A percentile compares a stretch with the other conserved stretches of the same genome.
These are phyloP conservation scores for Cyprinodon brontotheroides DNA, from an alignment of 2,113 vertebrate genomes.

Conservation along the genomic window DNA sequence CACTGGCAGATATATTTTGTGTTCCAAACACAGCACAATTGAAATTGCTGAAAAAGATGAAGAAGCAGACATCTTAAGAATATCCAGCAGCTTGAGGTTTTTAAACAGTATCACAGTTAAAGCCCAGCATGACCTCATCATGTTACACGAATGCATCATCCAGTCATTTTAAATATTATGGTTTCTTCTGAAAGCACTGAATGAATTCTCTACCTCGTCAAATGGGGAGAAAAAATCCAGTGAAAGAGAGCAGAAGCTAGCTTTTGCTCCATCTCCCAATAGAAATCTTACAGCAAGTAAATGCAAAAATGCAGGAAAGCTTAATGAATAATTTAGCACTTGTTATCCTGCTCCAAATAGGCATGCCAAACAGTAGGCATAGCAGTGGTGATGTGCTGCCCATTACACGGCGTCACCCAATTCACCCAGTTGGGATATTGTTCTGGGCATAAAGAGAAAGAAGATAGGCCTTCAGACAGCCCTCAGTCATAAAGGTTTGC, in stretches of 20 bases:
- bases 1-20: slow-evolving; percentile 25
- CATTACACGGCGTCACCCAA: slow-evolving; percentile 50
- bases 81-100: slow-evolving; percentile 20
- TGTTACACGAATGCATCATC: background rate
- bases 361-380: slow-evolving; percentile 48
- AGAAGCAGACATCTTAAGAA: slow-evolving; percentile 39
- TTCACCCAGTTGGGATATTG: slow-evolving; percentile 23
- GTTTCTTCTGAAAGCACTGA: background rate
- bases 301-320: slow-evolving; percentile 48
- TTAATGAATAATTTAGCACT: slow-evolving; percentile 68
- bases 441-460: slow-evolving; percentile 27
- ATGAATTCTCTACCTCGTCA: slow-evolving; percentile 3
- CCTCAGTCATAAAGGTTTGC: slow-evolving; percentile 10
- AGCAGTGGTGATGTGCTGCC: slow-evolving; percentile 37
- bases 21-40: slow-evolving; percentile 50
- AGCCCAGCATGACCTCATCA: slow-evolving; percentile 26
- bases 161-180: background rate
- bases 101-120: slow-evolving; percentile 34
- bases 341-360: slow-evolving; percentile 32
- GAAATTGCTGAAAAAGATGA: slow-evolving; percentile 60
- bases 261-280: background rate
- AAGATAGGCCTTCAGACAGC: slow-evolving; percentile 25
- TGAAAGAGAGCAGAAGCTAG: slow-evolving; percentile 19
- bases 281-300: slow-evolving; percentile 52
- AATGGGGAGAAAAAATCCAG: slow-evolving; percentile 13